A percentile compares a stretch with the other conserved stretches of the same genome.
These are phyloP conservation scores for Urophycis tenuis DNA, from an alignment of 2,797 vertebrate genomes.

Conservation along the genomic window DNA sequence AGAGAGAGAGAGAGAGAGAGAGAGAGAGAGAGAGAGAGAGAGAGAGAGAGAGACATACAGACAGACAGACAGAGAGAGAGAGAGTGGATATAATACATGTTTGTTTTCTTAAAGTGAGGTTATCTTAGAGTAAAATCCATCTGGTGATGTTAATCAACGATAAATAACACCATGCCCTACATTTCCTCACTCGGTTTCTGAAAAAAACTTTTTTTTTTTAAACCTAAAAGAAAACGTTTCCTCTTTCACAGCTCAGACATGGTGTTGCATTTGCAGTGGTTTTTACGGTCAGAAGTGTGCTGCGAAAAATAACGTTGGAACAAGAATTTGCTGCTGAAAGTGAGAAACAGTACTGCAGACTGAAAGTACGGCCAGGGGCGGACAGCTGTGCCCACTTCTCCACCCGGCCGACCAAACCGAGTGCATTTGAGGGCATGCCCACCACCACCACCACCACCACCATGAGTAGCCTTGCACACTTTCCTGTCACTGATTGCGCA, in stretches of 20 bases:
- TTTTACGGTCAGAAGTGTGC: not conserved
- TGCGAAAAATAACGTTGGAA: not conserved
- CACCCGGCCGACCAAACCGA: not conserved
- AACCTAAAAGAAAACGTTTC: not conserved
- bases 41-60: not conserved
- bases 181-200: not conserved
- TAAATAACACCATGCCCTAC: not conserved
- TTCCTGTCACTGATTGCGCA: not conserved
- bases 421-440: not conserved
- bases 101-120: not conserved
- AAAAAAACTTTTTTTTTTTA: not conserved
- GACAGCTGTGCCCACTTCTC: not conserved
- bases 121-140: not conserved
- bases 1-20: not conserved
- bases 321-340: not conserved
- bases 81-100: not conserved
- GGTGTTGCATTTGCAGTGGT: not conserved
- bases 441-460: no score
- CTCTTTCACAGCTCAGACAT: not conserved
- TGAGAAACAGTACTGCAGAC: not conserved
- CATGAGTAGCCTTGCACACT: not conserved
- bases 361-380: not conserved
- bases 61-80: constrained; percentile 2
- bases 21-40: constrained; percentile 2
- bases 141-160: not conserved